Conservation (phyloP, 92 coral and sea anemone genomes). For the Anthopleura xanthogrammica region DNA sequence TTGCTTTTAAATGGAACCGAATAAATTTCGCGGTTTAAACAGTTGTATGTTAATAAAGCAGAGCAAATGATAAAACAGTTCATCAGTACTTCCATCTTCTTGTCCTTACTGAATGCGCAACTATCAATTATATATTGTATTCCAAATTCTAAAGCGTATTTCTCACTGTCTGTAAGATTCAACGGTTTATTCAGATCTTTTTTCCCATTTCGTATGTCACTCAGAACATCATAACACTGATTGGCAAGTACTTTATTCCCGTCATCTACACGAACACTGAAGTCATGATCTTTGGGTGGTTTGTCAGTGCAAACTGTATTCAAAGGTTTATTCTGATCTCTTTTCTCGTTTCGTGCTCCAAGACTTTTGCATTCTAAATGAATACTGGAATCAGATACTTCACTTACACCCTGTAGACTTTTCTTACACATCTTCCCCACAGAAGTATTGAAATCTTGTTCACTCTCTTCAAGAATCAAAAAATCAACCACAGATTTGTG, state of each 20-base stretch:
- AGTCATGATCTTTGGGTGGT: not conserved
- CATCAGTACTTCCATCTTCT: no score
- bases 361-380: not conserved
- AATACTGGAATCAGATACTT: no score
- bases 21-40: no score
- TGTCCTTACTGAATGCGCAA: no score
- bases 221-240: constrained; percentile 17
- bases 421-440: no score
- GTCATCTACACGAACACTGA: not conserved
- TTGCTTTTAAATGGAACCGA: no score
- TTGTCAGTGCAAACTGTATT: no score
- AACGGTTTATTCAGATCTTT: not conserved
- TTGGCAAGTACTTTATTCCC: constrained; percentile 4
- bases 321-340: not conserved
- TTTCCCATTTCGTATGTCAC: not conserved
- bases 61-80: not conserved
- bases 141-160: not conserved
- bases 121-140: no score
- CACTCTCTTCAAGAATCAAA: not conserved
- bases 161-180: not conserved
- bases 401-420: no score
- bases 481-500: constrained; percentile 36
- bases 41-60: no score
- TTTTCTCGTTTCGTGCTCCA: not conserved
- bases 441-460: not conserved